Conservation (phyloP, 2,888 invertebrate genomes). For the Liodrosophila aerea region DNA sequence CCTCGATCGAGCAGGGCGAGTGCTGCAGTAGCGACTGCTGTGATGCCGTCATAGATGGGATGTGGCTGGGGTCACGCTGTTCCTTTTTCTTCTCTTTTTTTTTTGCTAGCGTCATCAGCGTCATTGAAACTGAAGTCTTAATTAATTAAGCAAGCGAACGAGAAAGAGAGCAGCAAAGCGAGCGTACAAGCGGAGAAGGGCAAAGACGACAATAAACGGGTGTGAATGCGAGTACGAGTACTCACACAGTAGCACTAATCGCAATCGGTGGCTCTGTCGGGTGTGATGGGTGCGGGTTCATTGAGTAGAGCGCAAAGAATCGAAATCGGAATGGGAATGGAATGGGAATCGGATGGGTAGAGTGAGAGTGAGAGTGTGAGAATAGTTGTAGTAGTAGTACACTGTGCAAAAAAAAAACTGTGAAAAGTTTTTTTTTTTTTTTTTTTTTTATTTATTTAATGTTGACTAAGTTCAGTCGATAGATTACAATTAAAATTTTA, state of each 20-base stretch:
- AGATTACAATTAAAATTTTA: too few species aligned
- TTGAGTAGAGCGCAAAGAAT: constrained; percentile 26
- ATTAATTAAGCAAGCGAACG: constrained; percentile 60
- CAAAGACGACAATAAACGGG: too few species aligned
- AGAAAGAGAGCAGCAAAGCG: not conserved
- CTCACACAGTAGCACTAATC: not conserved
- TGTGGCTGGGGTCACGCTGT: constrained; percentile 4
- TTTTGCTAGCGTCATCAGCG: constrained; percentile 21
- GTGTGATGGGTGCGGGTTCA: constrained; percentile 41
- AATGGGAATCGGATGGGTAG: constrained; percentile 12
- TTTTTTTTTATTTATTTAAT: too few species aligned
- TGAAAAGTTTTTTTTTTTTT: too few species aligned
- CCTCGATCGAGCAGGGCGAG: too few species aligned
- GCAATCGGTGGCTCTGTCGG: not conserved
- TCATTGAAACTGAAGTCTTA: constrained; percentile 46
- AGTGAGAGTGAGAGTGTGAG: constrained; percentile 21
- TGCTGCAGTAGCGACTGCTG: too few species aligned
- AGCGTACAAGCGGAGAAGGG: too few species aligned
- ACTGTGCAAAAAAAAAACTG: too few species aligned
- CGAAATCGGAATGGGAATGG: not conserved
- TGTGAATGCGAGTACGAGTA: too few species aligned
- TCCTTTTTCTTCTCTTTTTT: constrained; percentile 12
- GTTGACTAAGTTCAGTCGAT: too few species aligned
- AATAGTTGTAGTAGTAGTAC: too few species aligned
- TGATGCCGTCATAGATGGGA: constrained; percentile 1